Evolutionary conservation across 2,888 invertebrate genomes (phyloP), one percentile per base, ranked within the genome.

Genomic region (Athripsodes cinereus): DNA sequence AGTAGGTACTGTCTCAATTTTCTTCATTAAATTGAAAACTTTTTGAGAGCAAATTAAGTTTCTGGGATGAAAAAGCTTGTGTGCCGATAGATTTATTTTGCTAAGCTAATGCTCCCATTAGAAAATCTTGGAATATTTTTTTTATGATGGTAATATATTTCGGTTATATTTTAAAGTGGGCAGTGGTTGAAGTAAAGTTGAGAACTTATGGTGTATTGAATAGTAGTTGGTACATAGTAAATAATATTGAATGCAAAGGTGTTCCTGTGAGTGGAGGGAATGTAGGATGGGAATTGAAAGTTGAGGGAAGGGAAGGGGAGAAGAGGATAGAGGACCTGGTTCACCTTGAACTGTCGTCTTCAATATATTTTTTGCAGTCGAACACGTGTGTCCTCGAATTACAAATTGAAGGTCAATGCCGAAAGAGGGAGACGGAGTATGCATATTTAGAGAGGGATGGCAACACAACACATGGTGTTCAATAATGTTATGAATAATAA

Each of bases 311-410:
- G 35, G 35, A 21, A 6, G 49, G 26, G 18, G 22, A 18, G 51
- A 34, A 11, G 58, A 50, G 49, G 50, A 10, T 44, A 34, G 11
- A 22, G 35, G 53, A 31, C 51, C 57, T 59, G 21, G 62, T 55
- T 62, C 58, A 60, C 62, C 62, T 62, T 62, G 62, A 62, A 62
- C 62, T 62, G 62, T 62, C 62, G 58, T 62, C 62, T 58, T 60
- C 54, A 55, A 52, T 62, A 59, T 61, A 58, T 62, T 40, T 40
- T 40, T 40, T 40, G 16, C 16, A 16, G 3, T 13, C 40, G 40
- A 13, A 62, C 62, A 62, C 60, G 62, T 62, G 62, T 57, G 62
- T 55, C 62, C 62, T 62, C 60, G 60, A 62, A 62, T 56, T 40
- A 50, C 58, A 55, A 56, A 3, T n/a, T 53, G 60, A 62, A 62